phyloP scores from a whole-genome alignment of 64 coral and sea anemone genomes.

The Cladopsammia gracilis region DNA sequence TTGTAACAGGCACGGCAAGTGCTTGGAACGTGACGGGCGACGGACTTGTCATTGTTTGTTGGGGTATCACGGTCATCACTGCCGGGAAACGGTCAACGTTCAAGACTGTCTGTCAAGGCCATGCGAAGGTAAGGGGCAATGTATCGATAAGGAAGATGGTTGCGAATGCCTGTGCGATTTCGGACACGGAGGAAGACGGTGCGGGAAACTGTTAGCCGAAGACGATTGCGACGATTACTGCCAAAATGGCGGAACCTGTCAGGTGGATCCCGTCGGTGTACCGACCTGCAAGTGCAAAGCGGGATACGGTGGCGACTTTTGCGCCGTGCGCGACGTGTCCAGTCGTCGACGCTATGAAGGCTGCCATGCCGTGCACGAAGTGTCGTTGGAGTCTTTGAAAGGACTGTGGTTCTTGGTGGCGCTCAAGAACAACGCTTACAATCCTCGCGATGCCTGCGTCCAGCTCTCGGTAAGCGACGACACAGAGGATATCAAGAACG shows the following conservation, averaged over 20 bases:
- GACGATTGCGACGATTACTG: background rate
- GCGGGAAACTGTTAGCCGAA: background rate
- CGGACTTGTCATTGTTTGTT: background rate
- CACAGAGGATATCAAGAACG: background rate
- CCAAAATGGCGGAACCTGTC: background rate
- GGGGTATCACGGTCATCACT: background rate
- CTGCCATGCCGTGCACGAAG: background rate
- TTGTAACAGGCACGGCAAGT: background rate
- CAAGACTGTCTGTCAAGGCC: background rate
- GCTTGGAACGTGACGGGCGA: background rate
- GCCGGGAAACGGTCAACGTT: background rate
- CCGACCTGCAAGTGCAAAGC: background rate
- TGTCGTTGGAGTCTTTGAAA: background rate
- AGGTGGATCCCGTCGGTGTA: background rate
- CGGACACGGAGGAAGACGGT: background rate
- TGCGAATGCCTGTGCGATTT: background rate
- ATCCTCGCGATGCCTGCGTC: background rate
- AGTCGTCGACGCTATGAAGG: background rate
- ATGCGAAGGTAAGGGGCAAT: background rate
- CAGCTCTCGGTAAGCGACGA: background rate
- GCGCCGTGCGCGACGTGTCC: background rate
- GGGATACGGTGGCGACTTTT: background rate
- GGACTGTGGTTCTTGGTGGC: background rate
- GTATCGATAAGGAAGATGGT: background rate
- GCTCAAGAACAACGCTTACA: background rate